Evolutionary conservation across 2,888 invertebrate genomes (phyloP), one percentile per base, ranked within the genome.

Genomic region (Charanyca ferruginea): DNA sequence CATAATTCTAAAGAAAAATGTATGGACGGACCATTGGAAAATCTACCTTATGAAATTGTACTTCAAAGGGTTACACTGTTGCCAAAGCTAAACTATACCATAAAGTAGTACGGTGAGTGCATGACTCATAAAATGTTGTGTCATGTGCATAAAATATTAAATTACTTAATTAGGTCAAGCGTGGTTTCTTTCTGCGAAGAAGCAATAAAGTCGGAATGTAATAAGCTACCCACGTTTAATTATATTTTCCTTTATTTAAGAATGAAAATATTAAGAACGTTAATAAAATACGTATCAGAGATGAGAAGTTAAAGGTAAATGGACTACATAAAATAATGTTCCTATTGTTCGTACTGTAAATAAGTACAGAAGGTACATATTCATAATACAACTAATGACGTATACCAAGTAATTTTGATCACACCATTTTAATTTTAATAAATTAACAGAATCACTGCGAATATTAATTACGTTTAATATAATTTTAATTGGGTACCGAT

Each of bases 111-210:
- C 22, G 22, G 20, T 28, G 13, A 57, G 28, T 41, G 59, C 28
- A 63, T 85, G 80, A 81, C 57, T 85, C 84, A 84, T 72, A 77
- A 71, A 63, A 59, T 75, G 54, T 62, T 58, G 66, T 80, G 77
- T 71, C 71, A 73, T 73, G 71, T 69, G 77, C 73, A 69, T 80
- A 74, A 77, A 82, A 81, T 83, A 85, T 85, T 70, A 54, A 68
- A 70, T 74, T 80, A 80, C 67, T 66, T 77, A 70, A 79, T 81
- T 77, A 79, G 66, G 72, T 72, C 69, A 66, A 62, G 44, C n/a
- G 54, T 52, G 83, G 83, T 77, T 81, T 80, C 79, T 67, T 85
- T 81, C 79, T 61, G 32, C 68, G 77, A 74, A 80, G 60, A 53
- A 69, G 72, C 54, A 62, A 53, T 67, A 60, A 66, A 60, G 54